A percentile compares a stretch with the other conserved stretches of the same genome.
Conservation (phyloP, 2,888 invertebrate genomes). For the Brachyopa scutellaris region DNA sequence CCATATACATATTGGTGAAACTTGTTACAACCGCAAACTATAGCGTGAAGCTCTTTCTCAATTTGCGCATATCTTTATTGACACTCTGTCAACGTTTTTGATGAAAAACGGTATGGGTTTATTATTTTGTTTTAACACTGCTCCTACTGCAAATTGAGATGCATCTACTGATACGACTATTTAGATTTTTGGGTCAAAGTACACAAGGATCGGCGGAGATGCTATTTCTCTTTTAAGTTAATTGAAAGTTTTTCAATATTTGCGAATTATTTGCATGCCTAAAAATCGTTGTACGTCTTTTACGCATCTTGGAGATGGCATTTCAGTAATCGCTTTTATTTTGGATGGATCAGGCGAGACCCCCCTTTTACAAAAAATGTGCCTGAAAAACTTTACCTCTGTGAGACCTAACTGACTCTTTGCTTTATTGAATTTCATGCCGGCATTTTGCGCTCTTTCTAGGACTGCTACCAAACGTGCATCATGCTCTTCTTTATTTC, state of each 20-base stretch:
- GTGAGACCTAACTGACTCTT: background rate
- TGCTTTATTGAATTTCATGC: constrained; percentile 27
- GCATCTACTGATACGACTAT: constrained; percentile 57
- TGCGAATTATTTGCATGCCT: constrained; percentile 5
- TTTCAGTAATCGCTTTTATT: constrained; percentile 28
- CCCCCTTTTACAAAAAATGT: constrained; percentile 23
- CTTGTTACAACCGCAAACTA: constrained; percentile 75
- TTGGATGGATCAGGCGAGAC: constrained; percentile 6
- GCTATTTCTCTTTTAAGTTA: constrained; percentile 32
- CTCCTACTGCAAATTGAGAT: constrained; percentile 49
- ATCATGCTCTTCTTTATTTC: constrained; percentile 21
- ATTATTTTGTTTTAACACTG: constrained; percentile 16
- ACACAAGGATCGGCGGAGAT: constrained; percentile 13
- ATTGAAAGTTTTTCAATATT: constrained; percentile 16
- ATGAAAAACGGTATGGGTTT: constrained; percentile 38
- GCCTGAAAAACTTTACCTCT: constrained; percentile 11
- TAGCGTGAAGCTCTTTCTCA: constrained; percentile 76
- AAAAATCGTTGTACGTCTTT: constrained; percentile 39
- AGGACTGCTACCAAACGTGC: background rate
- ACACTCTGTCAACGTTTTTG: constrained; percentile 24
- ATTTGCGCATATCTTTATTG: constrained; percentile 44
- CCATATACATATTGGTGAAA: constrained; percentile 74
- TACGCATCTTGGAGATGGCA: constrained; percentile 5
- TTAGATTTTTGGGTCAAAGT: background rate
- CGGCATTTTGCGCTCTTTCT: background rate